phyloP scores from a whole-genome alignment of 2,113 vertebrate genomes.

The Brachirus orientalis region DNA sequence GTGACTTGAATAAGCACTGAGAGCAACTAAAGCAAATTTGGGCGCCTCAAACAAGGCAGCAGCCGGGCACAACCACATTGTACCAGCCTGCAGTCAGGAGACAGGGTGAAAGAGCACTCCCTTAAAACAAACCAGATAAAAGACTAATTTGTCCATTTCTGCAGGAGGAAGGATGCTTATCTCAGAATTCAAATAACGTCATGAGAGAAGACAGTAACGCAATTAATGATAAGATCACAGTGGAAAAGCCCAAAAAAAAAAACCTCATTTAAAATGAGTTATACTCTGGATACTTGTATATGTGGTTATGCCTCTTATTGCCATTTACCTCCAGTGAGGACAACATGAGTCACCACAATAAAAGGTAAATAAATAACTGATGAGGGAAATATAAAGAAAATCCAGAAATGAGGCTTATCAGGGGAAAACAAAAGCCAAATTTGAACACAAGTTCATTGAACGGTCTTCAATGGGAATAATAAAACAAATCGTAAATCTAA shows the following conservation, averaged over 20 bases:
- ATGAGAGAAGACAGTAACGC: constrained; percentile 64
- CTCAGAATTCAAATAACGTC: constrained; percentile 78
- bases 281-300: constrained; percentile 55
- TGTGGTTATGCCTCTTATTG: constrained; percentile 61
- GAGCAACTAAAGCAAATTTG: constrained; percentile 65
- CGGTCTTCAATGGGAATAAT: constrained; percentile 60
- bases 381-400: constrained; percentile 65
- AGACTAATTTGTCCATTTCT: constrained; percentile 76
- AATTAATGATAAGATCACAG: constrained; percentile 60
- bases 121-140: constrained; percentile 79
- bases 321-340: constrained; percentile 66
- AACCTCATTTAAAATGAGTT: constrained; percentile 63
- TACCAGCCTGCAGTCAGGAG: constrained; percentile 42
- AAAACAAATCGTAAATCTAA: constrained; percentile 72
- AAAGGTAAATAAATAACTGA: constrained; percentile 74
- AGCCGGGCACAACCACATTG: constrained; percentile 46
- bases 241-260: constrained; percentile 59
- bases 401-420: constrained; percentile 70
- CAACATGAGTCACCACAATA: constrained; percentile 59
- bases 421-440: constrained; percentile 51
- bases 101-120: constrained; percentile 69
- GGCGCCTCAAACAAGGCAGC: constrained; percentile 41
- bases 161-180: constrained; percentile 72
- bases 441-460: constrained; percentile 38
- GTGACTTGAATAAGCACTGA: constrained; percentile 53